Conservation (phyloP, 2,797 vertebrate genomes). For the Microchirus variegatus region DNA sequence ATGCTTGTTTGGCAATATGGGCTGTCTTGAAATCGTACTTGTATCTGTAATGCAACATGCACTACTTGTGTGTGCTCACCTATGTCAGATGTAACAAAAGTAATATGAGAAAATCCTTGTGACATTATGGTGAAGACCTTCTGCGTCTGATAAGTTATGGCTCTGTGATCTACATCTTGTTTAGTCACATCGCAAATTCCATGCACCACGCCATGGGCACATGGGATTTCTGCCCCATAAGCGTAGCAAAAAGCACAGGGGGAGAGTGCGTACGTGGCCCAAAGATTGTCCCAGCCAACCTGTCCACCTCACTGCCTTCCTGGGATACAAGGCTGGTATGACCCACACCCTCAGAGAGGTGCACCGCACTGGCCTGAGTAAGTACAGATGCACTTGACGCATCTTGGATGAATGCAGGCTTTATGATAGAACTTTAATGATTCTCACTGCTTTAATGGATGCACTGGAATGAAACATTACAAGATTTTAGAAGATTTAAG, state of each 20-base stretch:
- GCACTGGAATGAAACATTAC: no score
- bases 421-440: background rate
- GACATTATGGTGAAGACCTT: background rate
- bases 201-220: constrained; percentile 93
- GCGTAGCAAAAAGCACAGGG: constrained; percentile 86
- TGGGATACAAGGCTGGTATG: constrained; percentile 98
- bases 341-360: constrained; percentile 91
- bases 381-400: constrained; percentile 46
- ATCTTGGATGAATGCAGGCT: background rate
- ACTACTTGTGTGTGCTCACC: no score
- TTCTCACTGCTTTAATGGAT: background rate
- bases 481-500: no score
- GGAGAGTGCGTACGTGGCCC: constrained; percentile 91
- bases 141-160: background rate
- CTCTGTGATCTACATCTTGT: background rate
- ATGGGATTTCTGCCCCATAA: constrained; percentile 92
- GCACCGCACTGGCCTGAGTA: constrained; percentile 89
- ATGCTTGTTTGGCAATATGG: background rate
- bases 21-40: background rate
- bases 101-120: background rate
- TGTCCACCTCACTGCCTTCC: constrained; percentile 91
- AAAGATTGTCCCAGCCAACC: constrained; percentile 89
- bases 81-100: no score
- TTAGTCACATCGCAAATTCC: constrained; percentile 96
- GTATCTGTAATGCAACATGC: no score